A percentile compares a stretch with the other conserved stretches of the same genome.
Conservation (phyloP, 2,888 invertebrate genomes). For the Drosophila lacicola region DNA sequence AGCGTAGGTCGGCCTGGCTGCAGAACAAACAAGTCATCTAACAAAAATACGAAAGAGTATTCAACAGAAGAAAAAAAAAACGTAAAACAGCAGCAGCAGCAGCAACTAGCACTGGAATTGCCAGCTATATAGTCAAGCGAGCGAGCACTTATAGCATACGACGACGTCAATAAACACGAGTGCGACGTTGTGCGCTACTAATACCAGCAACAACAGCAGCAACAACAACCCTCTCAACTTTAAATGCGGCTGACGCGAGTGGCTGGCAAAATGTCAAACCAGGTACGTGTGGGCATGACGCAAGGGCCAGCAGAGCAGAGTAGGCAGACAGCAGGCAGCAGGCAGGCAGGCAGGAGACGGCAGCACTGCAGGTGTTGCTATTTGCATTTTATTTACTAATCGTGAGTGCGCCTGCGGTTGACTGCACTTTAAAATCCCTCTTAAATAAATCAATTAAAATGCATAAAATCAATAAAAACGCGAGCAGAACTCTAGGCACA, state of each 20-base stretch:
- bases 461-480: constrained; percentile 44
- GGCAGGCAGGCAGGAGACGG: constrained; percentile 1
- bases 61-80: constrained; percentile 24
- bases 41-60: constrained; percentile 42
- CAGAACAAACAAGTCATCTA: constrained; percentile 78
- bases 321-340: not conserved
- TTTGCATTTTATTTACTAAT: constrained; percentile 23
- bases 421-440: constrained; percentile 27
- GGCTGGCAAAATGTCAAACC: constrained; percentile 67
- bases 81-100: constrained; percentile 27
- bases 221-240: constrained; percentile 63
- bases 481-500: not conserved
- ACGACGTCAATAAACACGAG: constrained; percentile 56
- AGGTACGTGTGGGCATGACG: constrained; percentile 59
- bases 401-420: constrained; percentile 10
- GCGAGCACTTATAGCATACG: constrained; percentile 76
- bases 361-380: constrained; percentile 8
- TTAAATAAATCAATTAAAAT: constrained; percentile 42
- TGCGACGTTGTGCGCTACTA: constrained; percentile 61
- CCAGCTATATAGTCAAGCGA: constrained; percentile 58
- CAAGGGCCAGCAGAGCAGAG: constrained; percentile 32
- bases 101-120: constrained; percentile 47
- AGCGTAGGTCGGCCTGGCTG: constrained; percentile 70
- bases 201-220: constrained; percentile 41
- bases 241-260: constrained; percentile 41